Base-by-base conservation (phyloP, 2,797 vertebrate species). In the Sardinella longiceps region DNA sequence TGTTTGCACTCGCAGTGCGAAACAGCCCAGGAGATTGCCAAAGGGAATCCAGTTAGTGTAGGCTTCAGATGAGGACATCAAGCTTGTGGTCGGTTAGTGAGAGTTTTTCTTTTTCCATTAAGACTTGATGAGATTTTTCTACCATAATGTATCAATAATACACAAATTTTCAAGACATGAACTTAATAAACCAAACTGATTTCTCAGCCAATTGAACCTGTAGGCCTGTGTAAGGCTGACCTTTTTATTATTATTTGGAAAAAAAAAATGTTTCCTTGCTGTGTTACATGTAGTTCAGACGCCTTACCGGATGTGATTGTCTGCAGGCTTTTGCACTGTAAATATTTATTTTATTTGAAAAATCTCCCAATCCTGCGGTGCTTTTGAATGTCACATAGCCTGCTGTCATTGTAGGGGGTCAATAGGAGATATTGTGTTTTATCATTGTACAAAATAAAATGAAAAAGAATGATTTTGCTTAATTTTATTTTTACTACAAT, bases 11-110 rank as follows among this genome's bases (percentile, higher is more conserved):
- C 37, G 39, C 70, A 3, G 33, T 39, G 70, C 20, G 70, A 77
- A 77, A 43, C 70, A 77, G 18, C 70, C 70, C 6, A 43, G 70
- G 37, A 43, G 33, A 77, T 10, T 86, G 83, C 84, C 81, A 80
- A 82, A 88, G 85, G 84, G 84, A 30, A 37, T 30, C 83, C 33
- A 20, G 20, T 20, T 82, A 30, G 33, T 39, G 15, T 14, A 45
- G 81, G 37, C 53, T 43, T 20, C 33, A 39, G 70, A 77, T 77
- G 33, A 77, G 70, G 70, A 77, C 70, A 77, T 77, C 70, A 70
- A 18, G 14, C 63, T 37, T 70, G 28, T 70, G 30, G 12, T 70
- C 2, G 63, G 63, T 33, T 70, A 77, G 70, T 23, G 14, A 77
- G 33, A 30, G 33, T 20, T 53, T 53, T 53, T 23, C 51, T 53